phyloP scores from a whole-genome alignment of 2,888 invertebrate genomes.

The Patella depressa region DNA sequence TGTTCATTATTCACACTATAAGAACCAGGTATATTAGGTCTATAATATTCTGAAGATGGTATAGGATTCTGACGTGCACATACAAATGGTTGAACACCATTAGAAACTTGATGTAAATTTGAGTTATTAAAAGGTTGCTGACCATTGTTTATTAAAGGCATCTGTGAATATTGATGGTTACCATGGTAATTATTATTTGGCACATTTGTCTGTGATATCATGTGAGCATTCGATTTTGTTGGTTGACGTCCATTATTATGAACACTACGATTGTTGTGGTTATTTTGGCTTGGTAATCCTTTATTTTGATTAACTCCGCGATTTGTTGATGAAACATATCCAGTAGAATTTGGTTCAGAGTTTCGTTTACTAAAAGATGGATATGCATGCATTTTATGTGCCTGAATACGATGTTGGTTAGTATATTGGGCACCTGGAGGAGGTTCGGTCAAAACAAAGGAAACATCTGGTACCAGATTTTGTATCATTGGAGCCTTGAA shows the following conservation, averaged over 20 bases:
- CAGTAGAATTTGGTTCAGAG: no score
- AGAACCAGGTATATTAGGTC: no score
- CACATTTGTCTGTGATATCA: neutral
- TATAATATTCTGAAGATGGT: no score
- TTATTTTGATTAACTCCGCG: no score
- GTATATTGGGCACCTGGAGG: no score
- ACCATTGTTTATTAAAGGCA: neutral
- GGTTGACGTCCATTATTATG: neutral
- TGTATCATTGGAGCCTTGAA: conserved; percentile 57
- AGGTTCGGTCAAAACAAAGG: conserved; percentile 55
- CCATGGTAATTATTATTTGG: conserved; percentile 11
- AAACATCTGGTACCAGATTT: conserved; percentile 68
- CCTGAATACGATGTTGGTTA: no score
- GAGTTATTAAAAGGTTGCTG: neutral
- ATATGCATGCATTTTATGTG: no score
- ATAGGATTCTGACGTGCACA: conserved; percentile 1
- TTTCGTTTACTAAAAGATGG: no score
- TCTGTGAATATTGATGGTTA: neutral
- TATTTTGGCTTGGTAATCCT: no score
- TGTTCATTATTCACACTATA: no score
- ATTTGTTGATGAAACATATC: no score
- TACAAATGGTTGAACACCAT: conserved; percentile 11
- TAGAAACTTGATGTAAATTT: neutral
- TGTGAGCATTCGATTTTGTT: neutral
- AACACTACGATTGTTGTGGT: conserved; percentile 7